Conservation (phyloP, 1,140 invertebrate species). For the Andrena cerasifolii region DNA sequence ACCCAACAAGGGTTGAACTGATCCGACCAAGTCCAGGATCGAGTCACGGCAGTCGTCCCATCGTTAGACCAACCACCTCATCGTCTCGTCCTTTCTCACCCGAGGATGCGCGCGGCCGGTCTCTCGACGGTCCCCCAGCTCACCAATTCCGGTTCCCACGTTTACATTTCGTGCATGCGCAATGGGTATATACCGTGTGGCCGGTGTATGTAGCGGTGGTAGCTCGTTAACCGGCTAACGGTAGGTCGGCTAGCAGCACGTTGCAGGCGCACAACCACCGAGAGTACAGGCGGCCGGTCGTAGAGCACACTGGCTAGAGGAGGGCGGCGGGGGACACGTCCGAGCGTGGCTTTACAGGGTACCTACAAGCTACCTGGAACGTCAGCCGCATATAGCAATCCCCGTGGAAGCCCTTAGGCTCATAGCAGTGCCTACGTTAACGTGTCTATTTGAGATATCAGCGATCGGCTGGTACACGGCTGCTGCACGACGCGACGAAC, state of each 20-base stretch:
- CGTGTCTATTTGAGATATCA: slow-evolving; percentile 75
- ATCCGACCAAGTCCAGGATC: neutral
- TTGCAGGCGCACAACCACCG: slow-evolving; percentile 65
- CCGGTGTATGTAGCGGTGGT: slow-evolving; percentile 74
- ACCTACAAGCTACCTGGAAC: slow-evolving; percentile 61
- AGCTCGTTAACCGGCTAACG: slow-evolving; percentile 82
- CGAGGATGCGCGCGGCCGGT: slow-evolving; percentile 49
- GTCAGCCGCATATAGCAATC: slow-evolving; percentile 52
- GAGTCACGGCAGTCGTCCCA: neutral
- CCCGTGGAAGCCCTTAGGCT: slow-evolving; percentile 65
- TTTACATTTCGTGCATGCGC: slow-evolving; percentile 83
- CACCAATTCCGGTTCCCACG: slow-evolving; percentile 82
- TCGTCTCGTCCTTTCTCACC: slow-evolving; percentile 63
- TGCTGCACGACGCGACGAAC: slow-evolving; percentile 65
- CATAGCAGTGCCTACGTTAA: slow-evolving; percentile 66
- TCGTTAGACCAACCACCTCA: slow-evolving; percentile 38
- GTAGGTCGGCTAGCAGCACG: slow-evolving; percentile 72
- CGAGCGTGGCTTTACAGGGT: slow-evolving; percentile 59
- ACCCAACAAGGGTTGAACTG: slow-evolving; percentile 17
- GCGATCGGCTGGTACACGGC: slow-evolving; percentile 71
- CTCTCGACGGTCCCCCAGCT: slow-evolving; percentile 56
- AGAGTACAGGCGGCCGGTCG: slow-evolving; percentile 18
- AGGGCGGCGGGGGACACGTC: slow-evolving; percentile 20
- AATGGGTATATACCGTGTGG: slow-evolving; percentile 74
- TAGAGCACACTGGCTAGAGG: slow-evolving; percentile 4